These are phyloP conservation scores for Dissostichus mawsoni DNA, from an alignment of 2,113 vertebrate species.

Conservation along the genomic window DNA sequence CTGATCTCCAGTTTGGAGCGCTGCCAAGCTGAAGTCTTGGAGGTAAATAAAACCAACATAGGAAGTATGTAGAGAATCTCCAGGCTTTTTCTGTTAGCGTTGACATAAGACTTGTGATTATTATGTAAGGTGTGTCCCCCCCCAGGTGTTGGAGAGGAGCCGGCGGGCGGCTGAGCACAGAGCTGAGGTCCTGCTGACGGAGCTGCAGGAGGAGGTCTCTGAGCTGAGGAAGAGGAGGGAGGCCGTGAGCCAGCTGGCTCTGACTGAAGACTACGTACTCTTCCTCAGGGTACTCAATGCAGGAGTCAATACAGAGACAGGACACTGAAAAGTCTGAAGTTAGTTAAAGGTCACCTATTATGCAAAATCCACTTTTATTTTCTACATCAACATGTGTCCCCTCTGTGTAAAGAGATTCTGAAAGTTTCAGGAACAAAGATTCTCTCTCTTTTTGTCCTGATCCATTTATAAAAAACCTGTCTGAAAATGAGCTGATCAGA, in stretches of 20 bases:
- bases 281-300: slow-evolving; percentile 74
- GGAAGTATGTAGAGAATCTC: neutral
- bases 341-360: too few species aligned
- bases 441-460: too few species aligned
- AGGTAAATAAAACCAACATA: slow-evolving; percentile 49
- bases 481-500: too few species aligned
- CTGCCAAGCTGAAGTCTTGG: slow-evolving; percentile 73
- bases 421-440: too few species aligned
- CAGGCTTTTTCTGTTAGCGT: neutral
- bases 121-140: neutral
- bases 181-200: slow-evolving; percentile 69
- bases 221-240: slow-evolving; percentile 70
- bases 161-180: slow-evolving; percentile 55
- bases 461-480: too few species aligned
- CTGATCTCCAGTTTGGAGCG: slow-evolving; percentile 71
- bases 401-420: too few species aligned
- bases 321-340: too few species aligned
- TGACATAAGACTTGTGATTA: neutral
- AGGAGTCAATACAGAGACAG: neutral
- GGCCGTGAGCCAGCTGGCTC: slow-evolving; percentile 60
- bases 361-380: too few species aligned
- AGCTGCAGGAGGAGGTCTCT: slow-evolving; percentile 76
- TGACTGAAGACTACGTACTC: slow-evolving; percentile 69
- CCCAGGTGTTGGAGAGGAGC: slow-evolving; percentile 69
- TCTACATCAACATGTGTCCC: too few species aligned